Evolutionary conservation across 2,888 invertebrate genomes (phyloP), one percentile per base, ranked within the genome.

Genomic region (Andricus curvator): DNA sequence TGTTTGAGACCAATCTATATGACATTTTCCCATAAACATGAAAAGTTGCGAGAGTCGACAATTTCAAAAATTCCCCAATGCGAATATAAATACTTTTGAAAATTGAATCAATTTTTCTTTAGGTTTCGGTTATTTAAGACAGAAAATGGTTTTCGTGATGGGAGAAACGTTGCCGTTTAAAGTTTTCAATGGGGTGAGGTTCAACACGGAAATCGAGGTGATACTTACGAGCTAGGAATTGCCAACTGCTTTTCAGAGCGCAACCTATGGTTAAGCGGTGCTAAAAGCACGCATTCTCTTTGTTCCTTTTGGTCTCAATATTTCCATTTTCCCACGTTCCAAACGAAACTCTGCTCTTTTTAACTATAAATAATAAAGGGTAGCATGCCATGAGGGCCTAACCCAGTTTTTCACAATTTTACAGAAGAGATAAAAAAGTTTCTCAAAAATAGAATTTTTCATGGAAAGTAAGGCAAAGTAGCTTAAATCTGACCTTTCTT

Each of bases 151-250:
- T 20, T 51, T 51, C 17, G 51, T 51, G 17, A 51, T 20, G 20
- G 5, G 20, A 51, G 51, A 51, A 51, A 51, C 29, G 44, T 65
- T 65, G 80, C 79, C 70, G 6, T 51, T 51, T 51, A 65, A 20
- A 79, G 77, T 51, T 66, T 68, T 67, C 56, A 2, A 6, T 41
- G 29, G 29, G 51, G 44, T 74, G 48, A 48, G 29, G 22, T 60
- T 60, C 22, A 60, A 22, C 22, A 60, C 60, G 60, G 60, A 60
- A 2, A 60, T 60, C 9, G 22, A 60, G 60, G 22, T 60, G 22
- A 22, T 60, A 60, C 22, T 60, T 60, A 60, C 60, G 60, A 60
- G 22, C n/a, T 60, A 37, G 60, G 22, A 60, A 60, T 60, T 60
- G 60, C 60, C 60, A 60, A 60, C 60, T 22, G 60, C 11, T 60